Evolutionary conservation across 1,140 invertebrate species (phyloP), one percentile per base, ranked within the genome.

Genomic region (Lepidurus arcticus): DNA sequence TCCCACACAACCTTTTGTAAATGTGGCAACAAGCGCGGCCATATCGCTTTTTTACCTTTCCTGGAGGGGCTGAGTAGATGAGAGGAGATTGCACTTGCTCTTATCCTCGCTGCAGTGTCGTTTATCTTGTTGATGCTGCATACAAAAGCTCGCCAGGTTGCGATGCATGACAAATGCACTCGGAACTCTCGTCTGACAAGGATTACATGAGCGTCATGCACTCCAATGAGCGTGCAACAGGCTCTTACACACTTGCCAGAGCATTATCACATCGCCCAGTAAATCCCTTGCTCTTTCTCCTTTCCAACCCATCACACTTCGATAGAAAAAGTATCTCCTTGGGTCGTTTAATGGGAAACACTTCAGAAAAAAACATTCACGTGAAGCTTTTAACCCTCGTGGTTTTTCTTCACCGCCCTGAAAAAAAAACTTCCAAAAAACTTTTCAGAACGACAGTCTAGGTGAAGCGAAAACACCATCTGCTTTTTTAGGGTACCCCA

Each of bases 61-160:
- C 53, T 21, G 4, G 21, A 65, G 21, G 53, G 53, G 53, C 53
- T 65, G 53, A 65, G 53, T 65, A 65, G 53, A 65, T 65, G 53
- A 65, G 53, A 65, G 53, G 21, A 65, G 53, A 65, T 65, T 65
- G 53, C 53, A 21, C 53, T 65, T 65, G 53, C 53, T 65, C 53
- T 65, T 16, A 65, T 65, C 53, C 53, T 16, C 16, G 21, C 16
- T 65, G 21, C 53, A 65, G 53, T 65, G 53, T 65, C 53, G 53
- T 65, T 65, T 65, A 65, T 65, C 53, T n/a, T 65, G 53, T 65
- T 65, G 53, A 65, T 65, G 53, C 53, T 65, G 53, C 53, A 65
- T 65, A 65, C 53, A 65, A 65, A 65, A 65, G 53, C 53, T 65
- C 53, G 21, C 53, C 53, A 65, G 53, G 53, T 65, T 65, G 53